A percentile compares a stretch with the other conserved stretches of the same genome.
These are phyloP conservation scores for Lacanobia wlatinum DNA, from an alignment of 2,888 invertebrate species.

Conservation along the genomic window DNA sequence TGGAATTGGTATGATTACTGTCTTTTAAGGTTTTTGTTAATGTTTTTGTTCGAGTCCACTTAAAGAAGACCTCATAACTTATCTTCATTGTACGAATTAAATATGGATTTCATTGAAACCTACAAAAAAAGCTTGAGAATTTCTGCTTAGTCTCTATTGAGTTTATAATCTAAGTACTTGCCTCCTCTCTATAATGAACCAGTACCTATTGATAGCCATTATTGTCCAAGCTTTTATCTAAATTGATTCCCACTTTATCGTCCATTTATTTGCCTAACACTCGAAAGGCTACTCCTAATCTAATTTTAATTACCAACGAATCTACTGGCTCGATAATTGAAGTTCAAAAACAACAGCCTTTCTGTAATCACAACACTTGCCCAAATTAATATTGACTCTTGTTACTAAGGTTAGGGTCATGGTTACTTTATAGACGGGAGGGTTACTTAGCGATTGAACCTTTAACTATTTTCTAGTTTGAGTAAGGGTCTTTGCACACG, in stretches of 20 bases:
- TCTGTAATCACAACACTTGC: slow-evolving; percentile 43
- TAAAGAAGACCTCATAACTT: neutral
- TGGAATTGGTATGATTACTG: slow-evolving; percentile 19
- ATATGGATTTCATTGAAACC: neutral
- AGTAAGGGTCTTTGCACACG: too few species aligned
- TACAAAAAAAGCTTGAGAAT: neutral
- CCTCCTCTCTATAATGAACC: neutral
- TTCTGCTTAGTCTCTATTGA: neutral
- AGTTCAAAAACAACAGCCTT: slow-evolving; percentile 41
- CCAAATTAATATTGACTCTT: slow-evolving; percentile 56
- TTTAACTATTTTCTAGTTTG: neutral
- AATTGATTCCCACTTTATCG: slow-evolving; percentile 35
- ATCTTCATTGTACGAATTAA: neutral
- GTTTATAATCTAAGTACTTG: neutral
- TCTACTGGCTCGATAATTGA: slow-evolving; percentile 33
- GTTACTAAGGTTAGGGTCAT: slow-evolving; percentile 23
- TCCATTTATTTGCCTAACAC: slow-evolving; percentile 31
- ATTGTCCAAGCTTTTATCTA: slow-evolving; percentile 12
- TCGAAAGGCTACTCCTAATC: slow-evolving; percentile 37
- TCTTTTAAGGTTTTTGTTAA: slow-evolving; percentile 1
- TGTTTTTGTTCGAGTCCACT: neutral
- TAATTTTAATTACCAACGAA: slow-evolving; percentile 49
- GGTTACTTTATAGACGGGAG: neutral
- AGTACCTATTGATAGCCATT: slow-evolving; percentile 4
- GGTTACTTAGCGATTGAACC: slow-evolving; percentile 2